phyloP scores from a whole-genome alignment of 2,888 invertebrate genomes.

The Petrophora chlorosata region DNA sequence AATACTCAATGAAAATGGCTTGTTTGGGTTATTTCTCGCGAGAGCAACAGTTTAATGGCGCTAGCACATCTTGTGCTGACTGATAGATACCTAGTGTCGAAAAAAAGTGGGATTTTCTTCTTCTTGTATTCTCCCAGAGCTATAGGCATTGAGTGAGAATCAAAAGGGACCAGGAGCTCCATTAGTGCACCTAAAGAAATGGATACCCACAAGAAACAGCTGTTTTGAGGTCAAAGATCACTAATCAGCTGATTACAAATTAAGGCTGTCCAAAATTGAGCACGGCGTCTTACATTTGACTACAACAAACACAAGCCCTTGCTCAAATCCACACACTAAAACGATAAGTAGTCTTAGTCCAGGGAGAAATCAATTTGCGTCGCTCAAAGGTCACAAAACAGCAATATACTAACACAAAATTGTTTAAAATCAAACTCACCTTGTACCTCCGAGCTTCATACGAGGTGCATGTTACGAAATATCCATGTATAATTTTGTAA shows the following conservation, averaged over 20 bases:
- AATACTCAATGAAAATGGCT: conserved; percentile 10
- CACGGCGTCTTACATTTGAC: neutral
- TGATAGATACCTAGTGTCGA: too few species aligned
- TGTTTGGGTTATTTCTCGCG: neutral
- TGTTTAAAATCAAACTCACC: conserved; percentile 75
- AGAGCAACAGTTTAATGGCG: conserved; percentile 10
- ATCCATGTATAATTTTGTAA: conserved; percentile 92
- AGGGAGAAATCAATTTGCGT: conserved; percentile 37
- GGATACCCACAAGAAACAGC: conserved; percentile 52
- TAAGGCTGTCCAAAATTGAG: conserved; percentile 34
- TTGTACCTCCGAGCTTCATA: conserved; percentile 92
- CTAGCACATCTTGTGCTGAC: neutral
- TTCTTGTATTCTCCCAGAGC: too few species aligned
- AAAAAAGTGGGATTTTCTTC: too few species aligned
- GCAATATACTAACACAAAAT: conserved; percentile 11
- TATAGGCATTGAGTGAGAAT: neutral
- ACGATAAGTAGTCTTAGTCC: neutral
- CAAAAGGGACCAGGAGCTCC: neutral
- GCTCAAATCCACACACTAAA: neutral
- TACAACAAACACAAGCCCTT: neutral
- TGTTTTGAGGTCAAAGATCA: conserved; percentile 74
- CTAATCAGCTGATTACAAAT: conserved; percentile 71
- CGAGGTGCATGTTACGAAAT: conserved; percentile 92
- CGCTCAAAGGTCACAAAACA: conserved; percentile 39
- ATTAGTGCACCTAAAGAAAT: neutral